Conservation (phyloP, 2,113 vertebrate genomes). For the Argyrosomus japonicus region DNA sequence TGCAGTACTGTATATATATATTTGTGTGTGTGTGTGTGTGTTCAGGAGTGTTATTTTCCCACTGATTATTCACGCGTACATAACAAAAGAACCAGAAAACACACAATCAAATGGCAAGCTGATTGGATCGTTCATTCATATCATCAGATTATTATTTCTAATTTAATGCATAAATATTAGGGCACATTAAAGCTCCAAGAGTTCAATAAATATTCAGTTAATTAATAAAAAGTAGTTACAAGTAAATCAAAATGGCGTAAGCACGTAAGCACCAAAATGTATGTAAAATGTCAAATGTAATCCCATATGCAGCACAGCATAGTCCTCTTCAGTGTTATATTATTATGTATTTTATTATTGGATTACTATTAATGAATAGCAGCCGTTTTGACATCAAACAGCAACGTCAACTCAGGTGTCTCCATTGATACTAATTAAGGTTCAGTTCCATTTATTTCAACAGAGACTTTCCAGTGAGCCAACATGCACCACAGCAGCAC, state of each 20-base stretch:
- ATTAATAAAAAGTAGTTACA: neutral
- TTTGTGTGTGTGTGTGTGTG: neutral
- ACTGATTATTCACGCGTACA: neutral
- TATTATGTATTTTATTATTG: neutral
- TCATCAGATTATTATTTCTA: neutral
- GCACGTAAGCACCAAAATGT: neutral
- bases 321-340: neutral
- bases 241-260: neutral
- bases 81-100: conserved; percentile 1
- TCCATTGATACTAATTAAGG: too few species aligned
- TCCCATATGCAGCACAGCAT: neutral
- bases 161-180: neutral
- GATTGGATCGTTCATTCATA: neutral
- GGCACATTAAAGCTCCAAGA: neutral
- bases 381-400: too few species aligned
- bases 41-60: neutral
- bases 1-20: neutral
- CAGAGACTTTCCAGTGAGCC: too few species aligned
- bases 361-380: too few species aligned
- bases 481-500: too few species aligned
- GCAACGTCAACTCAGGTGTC: too few species aligned
- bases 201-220: neutral
- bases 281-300: neutral
- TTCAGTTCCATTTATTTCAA: too few species aligned
- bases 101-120: neutral